Percentiles rank a stretch among this genome's conserved stretches.
Evolutionary conservation across 2,797 vertebrate species (phyloP).

Genomic region (Gymnoscopelus microlampas): DNA sequence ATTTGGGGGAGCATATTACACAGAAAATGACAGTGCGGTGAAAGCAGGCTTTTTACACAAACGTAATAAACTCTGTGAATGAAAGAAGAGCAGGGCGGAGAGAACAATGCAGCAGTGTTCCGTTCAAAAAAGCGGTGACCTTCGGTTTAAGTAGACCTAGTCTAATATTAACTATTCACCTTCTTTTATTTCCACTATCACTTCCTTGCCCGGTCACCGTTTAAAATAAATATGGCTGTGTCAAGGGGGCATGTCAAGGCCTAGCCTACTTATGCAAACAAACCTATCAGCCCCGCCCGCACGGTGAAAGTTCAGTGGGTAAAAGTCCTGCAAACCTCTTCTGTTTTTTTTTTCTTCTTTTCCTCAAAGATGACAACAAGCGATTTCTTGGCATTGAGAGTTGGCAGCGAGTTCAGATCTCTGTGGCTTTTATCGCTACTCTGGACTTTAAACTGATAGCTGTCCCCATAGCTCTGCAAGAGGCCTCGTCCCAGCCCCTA

Average conservation of each 20-base stretch:
- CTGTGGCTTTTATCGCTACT: slow-evolving; percentile 13
- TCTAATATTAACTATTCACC: slow-evolving; percentile 33
- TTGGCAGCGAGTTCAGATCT: neutral
- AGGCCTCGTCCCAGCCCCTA: slow-evolving; percentile 47
- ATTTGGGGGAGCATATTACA: slow-evolving; percentile 28
- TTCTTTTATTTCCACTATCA: neutral
- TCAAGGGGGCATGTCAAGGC: slow-evolving; percentile 45
- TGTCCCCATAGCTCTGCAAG: slow-evolving; percentile 16
- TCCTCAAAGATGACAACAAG: slow-evolving; percentile 13
- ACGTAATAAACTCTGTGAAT: slow-evolving; percentile 26
- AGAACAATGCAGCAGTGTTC: slow-evolving; percentile 33
- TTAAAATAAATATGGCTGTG: slow-evolving; percentile 41
- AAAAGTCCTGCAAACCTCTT: slow-evolving; percentile 26
- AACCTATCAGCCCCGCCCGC: slow-evolving; percentile 1
- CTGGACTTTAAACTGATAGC: slow-evolving; percentile 23
- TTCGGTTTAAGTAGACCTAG: neutral
- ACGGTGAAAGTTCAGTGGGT: slow-evolving; percentile 44
- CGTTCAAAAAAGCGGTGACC: slow-evolving; percentile 6
- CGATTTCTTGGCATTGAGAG: neutral
- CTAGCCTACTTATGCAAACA: slow-evolving; percentile 55
- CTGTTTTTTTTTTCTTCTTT: too few species aligned
- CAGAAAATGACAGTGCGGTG: slow-evolving; percentile 21
- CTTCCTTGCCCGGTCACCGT: slow-evolving; percentile 52
- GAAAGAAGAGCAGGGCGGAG: slow-evolving; percentile 6
- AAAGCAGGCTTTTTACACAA: slow-evolving; percentile 17